Evolutionary conservation across 2,888 invertebrate species (phyloP).

Genomic region (Drosophila kuntzei): DNA sequence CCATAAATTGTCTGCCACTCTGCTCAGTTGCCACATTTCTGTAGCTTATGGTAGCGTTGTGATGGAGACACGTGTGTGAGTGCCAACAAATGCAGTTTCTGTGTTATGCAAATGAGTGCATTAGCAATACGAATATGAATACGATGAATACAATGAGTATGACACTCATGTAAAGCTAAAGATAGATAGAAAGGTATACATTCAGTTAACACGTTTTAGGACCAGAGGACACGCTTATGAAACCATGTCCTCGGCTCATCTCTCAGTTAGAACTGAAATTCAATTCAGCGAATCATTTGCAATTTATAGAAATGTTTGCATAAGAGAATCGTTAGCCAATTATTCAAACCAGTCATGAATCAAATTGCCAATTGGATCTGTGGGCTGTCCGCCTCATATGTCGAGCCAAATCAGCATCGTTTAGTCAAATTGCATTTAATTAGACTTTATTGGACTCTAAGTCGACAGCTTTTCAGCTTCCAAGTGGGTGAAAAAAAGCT

Average conservation of each 20-base stretch:
- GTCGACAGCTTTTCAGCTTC: conserved; percentile 12
- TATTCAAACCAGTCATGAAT: conserved; percentile 42
- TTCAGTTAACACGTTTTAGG: neutral
- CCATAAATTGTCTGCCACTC: conserved; percentile 15
- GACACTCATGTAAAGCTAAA: conserved; percentile 41
- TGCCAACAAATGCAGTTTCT: conserved; percentile 62
- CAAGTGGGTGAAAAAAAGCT: conserved; percentile 31
- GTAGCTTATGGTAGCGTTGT: conserved; percentile 46
- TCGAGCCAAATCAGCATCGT: conserved; percentile 29
- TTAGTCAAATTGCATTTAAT: conserved; percentile 49
- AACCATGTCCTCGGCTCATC: conserved; percentile 14
- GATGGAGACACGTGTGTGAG: conserved; percentile 42
- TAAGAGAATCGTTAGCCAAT: conserved; percentile 55
- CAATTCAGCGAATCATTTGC: conserved; percentile 31
- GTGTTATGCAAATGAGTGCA: conserved; percentile 75
- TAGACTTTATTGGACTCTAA: conserved; percentile 11
- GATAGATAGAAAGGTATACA: conserved; percentile 29
- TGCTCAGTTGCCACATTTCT: conserved; percentile 39
- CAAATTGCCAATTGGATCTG: conserved; percentile 31
- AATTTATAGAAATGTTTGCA: conserved; percentile 64
- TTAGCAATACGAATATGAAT: conserved; percentile 52
- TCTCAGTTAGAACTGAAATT: conserved; percentile 45
- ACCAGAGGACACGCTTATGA: conserved; percentile 33
- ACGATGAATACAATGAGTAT: conserved; percentile 30
- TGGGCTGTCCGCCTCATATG: conserved; percentile 38